Evolutionary conservation across 2,888 invertebrate species (phyloP), one percentile per base, ranked within the genome.

Genomic region (Apomyelois bistriatella): DNA sequence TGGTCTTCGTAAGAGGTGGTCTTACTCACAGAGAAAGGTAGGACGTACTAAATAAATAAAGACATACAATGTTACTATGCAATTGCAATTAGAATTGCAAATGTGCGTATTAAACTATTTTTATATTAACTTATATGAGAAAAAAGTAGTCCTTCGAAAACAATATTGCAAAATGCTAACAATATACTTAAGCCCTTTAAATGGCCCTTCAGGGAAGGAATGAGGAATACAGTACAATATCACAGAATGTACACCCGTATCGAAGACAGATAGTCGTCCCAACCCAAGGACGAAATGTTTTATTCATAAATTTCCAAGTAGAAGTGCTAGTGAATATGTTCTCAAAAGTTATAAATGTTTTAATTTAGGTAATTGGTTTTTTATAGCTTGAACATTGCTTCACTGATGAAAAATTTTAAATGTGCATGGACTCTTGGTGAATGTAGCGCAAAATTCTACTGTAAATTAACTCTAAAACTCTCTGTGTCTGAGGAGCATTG

Each of bases 261-360:
- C 0, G 51, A 70, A 75, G 75, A 76, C 68, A 61, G 73, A 74
- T 76, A 66, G 73, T 64, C 56, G 58, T 60, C 56, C 54, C 60
- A 56, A 62, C 35, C 43, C 35, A 57, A 61, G 65, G 59, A 65
- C 58, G 51, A 38, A 50, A 76, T 76, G 77, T 76, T 70, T 76
- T 75, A 76, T 76, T 76, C 77, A 76, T 75, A 68, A 62, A 58
- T 58, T 57, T 48, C 46, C 30, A 36, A 54, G 53, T 53, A 58
- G 59, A 53, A 56, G 54, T 55, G 56, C 57, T 66, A 66, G 62
- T 72, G 72, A 70, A 68, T 73, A 35, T 36, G 42, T 43, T 72
- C 72, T 72, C 76, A 70, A 77, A 78, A 74, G 69, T 66, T 66
- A 77, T 72, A 67, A 70, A 64, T 68, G 59, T 62, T 75, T 76